phyloP scores from a whole-genome alignment of 2,113 vertebrate genomes.

The Cyanoliseus patagonus region DNA sequence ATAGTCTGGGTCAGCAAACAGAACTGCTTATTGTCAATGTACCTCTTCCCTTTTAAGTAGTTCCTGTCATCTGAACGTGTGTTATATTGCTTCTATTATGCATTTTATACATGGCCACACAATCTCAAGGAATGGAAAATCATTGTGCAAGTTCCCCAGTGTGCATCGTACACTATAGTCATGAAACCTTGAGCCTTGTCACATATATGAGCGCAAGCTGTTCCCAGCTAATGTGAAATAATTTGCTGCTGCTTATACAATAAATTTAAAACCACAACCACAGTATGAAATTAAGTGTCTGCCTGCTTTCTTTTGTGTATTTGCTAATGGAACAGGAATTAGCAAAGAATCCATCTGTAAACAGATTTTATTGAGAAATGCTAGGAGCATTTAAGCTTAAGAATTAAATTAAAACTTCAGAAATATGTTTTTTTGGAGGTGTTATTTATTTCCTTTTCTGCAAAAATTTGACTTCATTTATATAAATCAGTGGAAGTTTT shows the following conservation, averaged over 20 bases:
- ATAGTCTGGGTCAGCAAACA: background rate
- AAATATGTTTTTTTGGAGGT: background rate
- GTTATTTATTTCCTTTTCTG: background rate
- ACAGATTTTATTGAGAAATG: background rate
- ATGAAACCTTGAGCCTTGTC: background rate
- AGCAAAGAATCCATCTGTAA: background rate
- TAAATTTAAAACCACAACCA: background rate
- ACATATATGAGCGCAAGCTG: background rate
- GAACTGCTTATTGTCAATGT: background rate
- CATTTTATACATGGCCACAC: background rate
- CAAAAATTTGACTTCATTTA: background rate
- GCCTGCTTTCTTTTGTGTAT: background rate
- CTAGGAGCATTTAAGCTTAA: background rate
- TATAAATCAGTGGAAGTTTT: background rate
- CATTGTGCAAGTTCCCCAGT: background rate
- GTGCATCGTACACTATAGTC: background rate
- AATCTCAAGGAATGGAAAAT: background rate
- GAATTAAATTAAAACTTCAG: background rate
- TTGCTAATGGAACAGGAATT: background rate
- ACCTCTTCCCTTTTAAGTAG: background rate
- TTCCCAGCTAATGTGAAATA: background rate
- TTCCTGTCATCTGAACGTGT: background rate
- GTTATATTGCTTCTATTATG: background rate
- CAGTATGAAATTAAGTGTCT: background rate
- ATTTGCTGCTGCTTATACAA: background rate